These are phyloP conservation scores for Nyctalus aviator DNA, from an alignment of 2,797 vertebrate species.

Conservation along the genomic window DNA sequence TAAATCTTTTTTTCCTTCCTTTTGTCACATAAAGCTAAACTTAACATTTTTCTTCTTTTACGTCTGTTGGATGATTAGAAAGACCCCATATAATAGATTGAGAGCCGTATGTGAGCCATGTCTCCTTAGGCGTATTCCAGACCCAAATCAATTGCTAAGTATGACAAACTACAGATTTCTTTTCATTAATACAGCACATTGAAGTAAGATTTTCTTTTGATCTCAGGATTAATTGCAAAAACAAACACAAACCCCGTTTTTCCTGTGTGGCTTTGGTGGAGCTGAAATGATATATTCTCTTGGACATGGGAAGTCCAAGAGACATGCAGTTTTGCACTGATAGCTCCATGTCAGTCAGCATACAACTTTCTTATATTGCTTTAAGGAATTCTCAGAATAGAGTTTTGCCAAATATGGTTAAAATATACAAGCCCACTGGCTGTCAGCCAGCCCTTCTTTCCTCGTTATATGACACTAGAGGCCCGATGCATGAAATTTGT, in stretches of 20 bases:
- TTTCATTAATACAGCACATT: neutral
- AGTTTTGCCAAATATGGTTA: neutral
- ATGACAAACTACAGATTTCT: constrained; percentile 3
- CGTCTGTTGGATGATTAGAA: constrained; percentile 61
- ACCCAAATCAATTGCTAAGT: constrained; percentile 27
- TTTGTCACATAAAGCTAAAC: constrained; percentile 20
- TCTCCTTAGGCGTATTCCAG: constrained; percentile 33
- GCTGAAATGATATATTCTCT: neutral
- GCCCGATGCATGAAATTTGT: too few relatives aligned
- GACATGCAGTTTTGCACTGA: neutral
- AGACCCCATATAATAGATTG: neutral
- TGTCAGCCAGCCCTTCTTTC: neutral
- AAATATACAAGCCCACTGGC: neutral
- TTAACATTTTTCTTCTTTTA: constrained; percentile 37
- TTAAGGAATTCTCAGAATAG: neutral
- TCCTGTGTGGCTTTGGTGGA: neutral
- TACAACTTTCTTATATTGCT: neutral
- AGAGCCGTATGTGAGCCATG: neutral
- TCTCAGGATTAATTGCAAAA: neutral
- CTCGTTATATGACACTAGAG: neutral
- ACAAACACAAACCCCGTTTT: neutral
- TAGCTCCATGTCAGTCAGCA: neutral
- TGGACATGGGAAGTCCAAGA: neutral
- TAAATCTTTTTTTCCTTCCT: neutral
- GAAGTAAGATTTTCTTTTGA: constrained; percentile 34